Conservation (phyloP, 2,888 invertebrate species). For the Dryadula phaetusa region DNA sequence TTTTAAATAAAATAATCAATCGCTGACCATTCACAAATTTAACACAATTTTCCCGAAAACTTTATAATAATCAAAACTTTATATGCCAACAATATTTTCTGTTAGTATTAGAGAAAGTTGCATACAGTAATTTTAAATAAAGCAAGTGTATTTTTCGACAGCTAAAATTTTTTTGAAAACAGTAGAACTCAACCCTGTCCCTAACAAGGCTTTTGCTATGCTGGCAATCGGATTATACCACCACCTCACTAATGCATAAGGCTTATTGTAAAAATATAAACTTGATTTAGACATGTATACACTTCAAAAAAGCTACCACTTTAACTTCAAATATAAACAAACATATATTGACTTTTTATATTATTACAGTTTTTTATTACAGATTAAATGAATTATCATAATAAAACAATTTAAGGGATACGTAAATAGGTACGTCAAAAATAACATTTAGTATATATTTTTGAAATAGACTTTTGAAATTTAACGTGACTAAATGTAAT, state of each 20-base stretch:
- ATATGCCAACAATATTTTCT: not conserved
- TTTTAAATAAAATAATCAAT: not conserved
- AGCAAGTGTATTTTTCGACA: not conserved
- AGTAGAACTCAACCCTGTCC: not conserved
- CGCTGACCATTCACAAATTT: not conserved
- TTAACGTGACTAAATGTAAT: too few relatives aligned
- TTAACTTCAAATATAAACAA: too few relatives aligned
- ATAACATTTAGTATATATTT: too few relatives aligned
- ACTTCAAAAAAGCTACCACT: too few relatives aligned
- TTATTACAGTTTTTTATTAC: too few relatives aligned
- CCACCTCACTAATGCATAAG: not conserved
- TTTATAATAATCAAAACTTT: slow-evolving; percentile 1
- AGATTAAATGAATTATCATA: too few relatives aligned
- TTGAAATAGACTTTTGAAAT: too few relatives aligned
- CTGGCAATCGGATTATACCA: not conserved
- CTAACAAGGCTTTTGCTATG: not conserved
- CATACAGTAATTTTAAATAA: not conserved
- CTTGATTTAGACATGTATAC: too few relatives aligned
- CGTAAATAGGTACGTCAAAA: too few relatives aligned
- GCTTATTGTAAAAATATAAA: too few relatives aligned
- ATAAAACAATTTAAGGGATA: too few relatives aligned
- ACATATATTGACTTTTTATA: too few relatives aligned
- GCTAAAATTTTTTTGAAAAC: not conserved
- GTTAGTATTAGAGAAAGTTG: not conserved
- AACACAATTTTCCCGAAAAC: not conserved